Evolutionary conservation across 2,797 vertebrate species (phyloP).

Genomic region (Diplodus sargus): DNA sequence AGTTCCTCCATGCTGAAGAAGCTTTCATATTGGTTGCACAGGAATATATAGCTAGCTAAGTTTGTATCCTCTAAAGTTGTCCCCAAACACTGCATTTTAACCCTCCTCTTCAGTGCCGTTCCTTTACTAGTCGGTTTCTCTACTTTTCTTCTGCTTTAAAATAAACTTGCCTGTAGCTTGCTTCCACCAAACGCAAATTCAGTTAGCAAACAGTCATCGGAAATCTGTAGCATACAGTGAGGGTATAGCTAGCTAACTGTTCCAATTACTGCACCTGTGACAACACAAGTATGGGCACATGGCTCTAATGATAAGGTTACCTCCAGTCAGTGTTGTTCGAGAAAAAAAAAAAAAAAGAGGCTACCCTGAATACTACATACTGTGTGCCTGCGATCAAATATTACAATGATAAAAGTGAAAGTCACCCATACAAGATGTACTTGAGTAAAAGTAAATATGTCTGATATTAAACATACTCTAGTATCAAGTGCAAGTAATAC

Average conservation of each 20-base stretch:
- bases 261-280: neutral
- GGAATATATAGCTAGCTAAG: neutral
- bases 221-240: neutral
- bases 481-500: too few relatives aligned
- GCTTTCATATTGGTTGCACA: neutral
- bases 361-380: too few relatives aligned
- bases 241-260: neutral
- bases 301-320: too few relatives aligned
- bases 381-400: too few relatives aligned
- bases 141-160: neutral
- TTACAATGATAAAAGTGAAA: too few relatives aligned
- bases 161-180: neutral
- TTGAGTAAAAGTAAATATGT: too few relatives aligned
- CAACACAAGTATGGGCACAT: too few relatives aligned
- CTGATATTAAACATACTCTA: too few relatives aligned
- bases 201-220: neutral
- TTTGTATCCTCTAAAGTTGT: neutral
- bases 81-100: neutral
- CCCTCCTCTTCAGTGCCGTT: neutral
- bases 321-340: too few relatives aligned
- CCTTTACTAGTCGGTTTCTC: neutral
- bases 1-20: neutral
- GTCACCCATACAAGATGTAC: too few relatives aligned
- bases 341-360: too few relatives aligned
- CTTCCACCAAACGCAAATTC: neutral